Conservation (phyloP, 2,797 vertebrate genomes). For the Falco naumanni region DNA sequence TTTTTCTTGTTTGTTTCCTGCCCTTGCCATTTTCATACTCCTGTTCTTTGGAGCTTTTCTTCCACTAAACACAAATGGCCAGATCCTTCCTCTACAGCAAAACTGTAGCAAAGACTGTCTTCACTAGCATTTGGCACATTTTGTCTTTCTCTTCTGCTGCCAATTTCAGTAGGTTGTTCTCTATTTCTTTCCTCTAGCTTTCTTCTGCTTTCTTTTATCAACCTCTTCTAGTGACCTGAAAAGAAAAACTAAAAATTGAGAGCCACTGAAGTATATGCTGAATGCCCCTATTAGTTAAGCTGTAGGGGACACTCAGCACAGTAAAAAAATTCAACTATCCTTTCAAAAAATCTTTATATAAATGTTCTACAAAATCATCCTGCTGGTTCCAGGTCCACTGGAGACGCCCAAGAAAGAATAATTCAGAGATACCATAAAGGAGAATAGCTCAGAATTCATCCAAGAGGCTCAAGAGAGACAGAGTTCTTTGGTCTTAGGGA, state of each 20-base stretch:
- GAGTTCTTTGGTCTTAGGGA: conserved; percentile 39
- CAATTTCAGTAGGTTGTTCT: neutral
- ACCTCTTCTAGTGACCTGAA: conserved; percentile 53
- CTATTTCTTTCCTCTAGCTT: conserved; percentile 50
- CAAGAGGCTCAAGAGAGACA: neutral
- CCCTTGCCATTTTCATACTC: neutral
- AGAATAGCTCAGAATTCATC: neutral
- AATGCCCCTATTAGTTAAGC: conserved; percentile 57
- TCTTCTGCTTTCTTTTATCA: conserved; percentile 55
- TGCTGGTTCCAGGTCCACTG: conserved; percentile 39
- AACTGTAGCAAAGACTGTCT: neutral
- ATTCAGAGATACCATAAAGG: conserved; percentile 19
- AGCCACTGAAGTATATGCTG: conserved; percentile 47
- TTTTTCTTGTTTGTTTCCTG: neutral
- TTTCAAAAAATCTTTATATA: conserved; percentile 60
- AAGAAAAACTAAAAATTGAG: conserved; percentile 47
- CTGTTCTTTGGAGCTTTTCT: neutral
- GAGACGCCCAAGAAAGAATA: conserved; percentile 31
- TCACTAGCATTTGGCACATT: neutral
- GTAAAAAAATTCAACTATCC: conserved; percentile 28
- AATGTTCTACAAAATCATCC: conserved; percentile 50
- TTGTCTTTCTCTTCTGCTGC: neutral
- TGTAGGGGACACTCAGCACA: conserved; percentile 41
- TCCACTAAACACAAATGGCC: neutral
- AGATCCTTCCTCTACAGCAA: neutral